phyloP scores from a whole-genome alignment of 2,797 vertebrate genomes.

The Siniperca undulata region DNA sequence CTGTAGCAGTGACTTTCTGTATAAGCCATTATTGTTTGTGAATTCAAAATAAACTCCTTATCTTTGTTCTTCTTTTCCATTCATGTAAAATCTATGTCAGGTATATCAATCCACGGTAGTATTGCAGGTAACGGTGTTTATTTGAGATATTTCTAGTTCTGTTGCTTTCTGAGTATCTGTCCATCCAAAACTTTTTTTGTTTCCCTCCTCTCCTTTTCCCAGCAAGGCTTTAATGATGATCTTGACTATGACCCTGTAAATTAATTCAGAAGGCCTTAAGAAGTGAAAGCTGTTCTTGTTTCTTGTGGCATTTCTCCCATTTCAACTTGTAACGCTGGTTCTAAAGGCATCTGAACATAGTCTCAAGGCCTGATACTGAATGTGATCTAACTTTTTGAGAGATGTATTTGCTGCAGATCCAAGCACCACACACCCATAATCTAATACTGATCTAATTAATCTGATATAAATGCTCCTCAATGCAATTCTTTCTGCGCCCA shows the following conservation, averaged over 20 bases:
- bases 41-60: background rate
- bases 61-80: background rate
- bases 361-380: background rate
- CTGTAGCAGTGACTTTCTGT: no score
- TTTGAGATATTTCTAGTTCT: conserved; percentile 2
- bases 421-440: background rate
- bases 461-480: background rate
- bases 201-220: background rate
- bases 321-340: background rate
- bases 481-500: background rate
- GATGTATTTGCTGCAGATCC: background rate
- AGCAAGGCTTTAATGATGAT: background rate
- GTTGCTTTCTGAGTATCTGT: background rate
- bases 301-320: background rate
- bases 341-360: background rate
- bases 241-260: background rate
- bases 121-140: background rate
- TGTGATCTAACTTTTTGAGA: background rate
- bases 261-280: background rate
- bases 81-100: background rate
- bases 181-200: background rate
- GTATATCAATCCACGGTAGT: no score
- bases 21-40: background rate
- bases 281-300: conserved; percentile 4
- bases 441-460: background rate